Percentiles rank a stretch among this genome's conserved stretches.
Conservation (phyloP, 92 coral and sea anemone genomes). For the Zoanthus solanderi region DNA sequence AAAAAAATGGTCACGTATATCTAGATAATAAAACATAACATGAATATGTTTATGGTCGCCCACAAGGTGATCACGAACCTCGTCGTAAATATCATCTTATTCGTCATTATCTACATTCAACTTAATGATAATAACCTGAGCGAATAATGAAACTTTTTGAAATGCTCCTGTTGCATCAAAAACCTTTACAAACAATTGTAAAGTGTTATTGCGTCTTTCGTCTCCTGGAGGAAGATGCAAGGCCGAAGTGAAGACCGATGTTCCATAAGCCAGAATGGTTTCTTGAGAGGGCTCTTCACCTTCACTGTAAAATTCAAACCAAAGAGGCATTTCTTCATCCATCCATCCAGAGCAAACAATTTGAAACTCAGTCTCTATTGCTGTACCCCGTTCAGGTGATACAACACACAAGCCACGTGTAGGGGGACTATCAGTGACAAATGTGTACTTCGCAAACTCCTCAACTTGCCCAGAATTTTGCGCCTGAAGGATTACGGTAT, state of each 20-base stretch:
- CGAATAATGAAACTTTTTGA: slow-evolving; percentile 3
- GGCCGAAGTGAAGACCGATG: slow-evolving; percentile 2
- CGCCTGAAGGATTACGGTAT: slow-evolving; percentile 16
- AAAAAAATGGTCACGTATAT: too few species aligned
- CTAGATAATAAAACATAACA: too few species aligned
- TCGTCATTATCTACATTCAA: background rate
- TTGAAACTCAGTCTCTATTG: slow-evolving; percentile 33
- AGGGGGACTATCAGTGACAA: slow-evolving; percentile 24
- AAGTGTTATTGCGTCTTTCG: slow-evolving; percentile 3
- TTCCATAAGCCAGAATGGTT: slow-evolving; percentile 20
- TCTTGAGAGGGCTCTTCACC: background rate
- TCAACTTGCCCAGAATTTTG: background rate
- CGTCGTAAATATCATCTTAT: background rate
- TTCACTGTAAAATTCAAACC: slow-evolving; percentile 40
- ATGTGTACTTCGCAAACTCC: slow-evolving; percentile 26
- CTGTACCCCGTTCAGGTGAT: slow-evolving; percentile 22
- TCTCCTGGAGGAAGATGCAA: slow-evolving; percentile 30
- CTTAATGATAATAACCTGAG: slow-evolving; percentile 10
- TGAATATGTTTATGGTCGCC: background rate
- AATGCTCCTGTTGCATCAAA: slow-evolving; percentile 37
- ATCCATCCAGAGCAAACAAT: slow-evolving; percentile 26
- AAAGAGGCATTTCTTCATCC: slow-evolving; percentile 27
- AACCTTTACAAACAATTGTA: slow-evolving; percentile 13
- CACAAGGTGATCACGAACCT: background rate
- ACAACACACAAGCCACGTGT: slow-evolving; percentile 1